Evolutionary conservation across 2,113 vertebrate genomes (phyloP).

Genomic region (Morone chrysops): DNA sequence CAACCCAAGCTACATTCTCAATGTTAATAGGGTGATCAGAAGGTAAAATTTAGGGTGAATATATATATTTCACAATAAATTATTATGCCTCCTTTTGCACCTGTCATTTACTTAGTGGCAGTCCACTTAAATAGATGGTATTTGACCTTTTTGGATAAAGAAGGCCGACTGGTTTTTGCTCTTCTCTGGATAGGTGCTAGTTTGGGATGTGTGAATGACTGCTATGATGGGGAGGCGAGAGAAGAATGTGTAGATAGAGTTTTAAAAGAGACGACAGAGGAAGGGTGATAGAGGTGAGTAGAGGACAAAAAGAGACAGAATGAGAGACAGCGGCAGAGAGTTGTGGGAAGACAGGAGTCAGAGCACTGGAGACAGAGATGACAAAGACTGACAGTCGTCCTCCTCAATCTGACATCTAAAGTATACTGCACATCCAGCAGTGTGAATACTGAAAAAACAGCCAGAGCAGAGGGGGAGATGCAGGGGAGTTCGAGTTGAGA

Average conservation of each 20-base stretch:
- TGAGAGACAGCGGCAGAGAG: constrained; percentile 26
- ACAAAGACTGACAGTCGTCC: constrained; percentile 65
- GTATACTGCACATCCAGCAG: constrained; percentile 25
- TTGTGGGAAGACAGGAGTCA: constrained; percentile 2
- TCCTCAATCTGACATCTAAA: constrained; percentile 48
- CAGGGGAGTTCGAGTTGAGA: constrained; percentile 4
- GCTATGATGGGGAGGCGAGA: not conserved
- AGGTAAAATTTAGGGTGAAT: not conserved
- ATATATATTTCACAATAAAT: not conserved
- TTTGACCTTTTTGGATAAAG: constrained; percentile 7
- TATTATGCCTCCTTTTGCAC: not conserved
- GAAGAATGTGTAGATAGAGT: not conserved
- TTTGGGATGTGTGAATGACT: not conserved
- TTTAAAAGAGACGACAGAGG: not conserved
- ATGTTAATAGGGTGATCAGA: not conserved
- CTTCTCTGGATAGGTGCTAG: not conserved
- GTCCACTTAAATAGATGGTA: not conserved
- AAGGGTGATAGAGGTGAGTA: constrained; percentile 15
- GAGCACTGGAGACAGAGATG: constrained; percentile 20
- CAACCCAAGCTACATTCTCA: not conserved
- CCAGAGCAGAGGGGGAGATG: not conserved
- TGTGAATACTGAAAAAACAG: constrained; percentile 45
- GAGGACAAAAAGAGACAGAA: constrained; percentile 16
- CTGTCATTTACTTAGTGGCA: not conserved
- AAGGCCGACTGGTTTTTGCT: not conserved